Evolutionary conservation across 1,140 invertebrate genomes (phyloP).

Genomic region (Phenacoccus solenopsis): DNA sequence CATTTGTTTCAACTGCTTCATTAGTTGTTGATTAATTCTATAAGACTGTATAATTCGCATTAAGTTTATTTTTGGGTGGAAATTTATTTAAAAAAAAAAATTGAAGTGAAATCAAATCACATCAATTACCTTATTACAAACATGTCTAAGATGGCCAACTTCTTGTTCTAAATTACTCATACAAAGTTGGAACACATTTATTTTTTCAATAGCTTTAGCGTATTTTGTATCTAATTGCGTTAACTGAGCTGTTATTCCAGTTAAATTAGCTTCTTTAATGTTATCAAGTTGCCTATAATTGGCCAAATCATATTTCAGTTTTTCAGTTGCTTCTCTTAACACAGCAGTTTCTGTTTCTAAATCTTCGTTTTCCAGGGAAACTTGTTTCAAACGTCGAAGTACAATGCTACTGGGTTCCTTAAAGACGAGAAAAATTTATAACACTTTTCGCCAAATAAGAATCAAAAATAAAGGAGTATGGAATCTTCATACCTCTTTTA

Average conservation of each 20-base stretch:
- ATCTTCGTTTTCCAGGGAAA: slow-evolving; percentile 20
- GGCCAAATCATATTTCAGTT: slow-evolving; percentile 20
- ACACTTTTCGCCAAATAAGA: not conserved
- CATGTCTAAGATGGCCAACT: slow-evolving; percentile 20
- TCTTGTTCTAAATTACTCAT: slow-evolving; percentile 21
- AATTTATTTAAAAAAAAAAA: not conserved
- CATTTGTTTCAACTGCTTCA: not conserved
- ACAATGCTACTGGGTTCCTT: not conserved
- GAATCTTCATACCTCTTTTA: not conserved
- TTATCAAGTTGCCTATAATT: slow-evolving; percentile 13
- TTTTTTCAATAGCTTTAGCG: slow-evolving; percentile 19
- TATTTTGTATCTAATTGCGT: slow-evolving; percentile 20
- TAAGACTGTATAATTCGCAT: not conserved
- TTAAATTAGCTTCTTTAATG: not conserved
- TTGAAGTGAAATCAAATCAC: not conserved
- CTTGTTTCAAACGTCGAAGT: not conserved
- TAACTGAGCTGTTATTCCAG: not conserved
- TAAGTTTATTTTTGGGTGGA: not conserved
- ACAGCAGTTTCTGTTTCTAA: slow-evolving; percentile 21
- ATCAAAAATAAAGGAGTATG: too few species aligned
- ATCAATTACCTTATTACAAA: slow-evolving; percentile 21
- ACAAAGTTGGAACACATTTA: slow-evolving; percentile 18
- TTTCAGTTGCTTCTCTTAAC: slow-evolving; percentile 19
- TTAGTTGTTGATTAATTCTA: not conserved
- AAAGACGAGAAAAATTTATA: not conserved